These are phyloP conservation scores for Enteromius afrohamiltoni DNA, from an alignment of 2,797 vertebrate genomes.

Conservation along the genomic window DNA sequence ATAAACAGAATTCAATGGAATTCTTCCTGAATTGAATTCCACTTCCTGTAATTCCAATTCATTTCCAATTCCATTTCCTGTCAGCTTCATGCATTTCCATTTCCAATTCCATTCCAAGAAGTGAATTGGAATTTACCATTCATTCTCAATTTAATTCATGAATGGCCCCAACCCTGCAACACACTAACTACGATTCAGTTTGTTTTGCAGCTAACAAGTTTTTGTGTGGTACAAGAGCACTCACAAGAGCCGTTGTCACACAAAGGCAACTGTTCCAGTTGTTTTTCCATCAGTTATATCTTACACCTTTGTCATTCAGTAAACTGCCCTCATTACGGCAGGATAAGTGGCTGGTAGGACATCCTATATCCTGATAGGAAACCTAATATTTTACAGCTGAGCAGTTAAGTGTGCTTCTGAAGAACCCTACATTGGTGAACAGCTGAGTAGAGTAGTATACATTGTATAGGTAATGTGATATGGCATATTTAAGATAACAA, in stretches of 20 bases:
- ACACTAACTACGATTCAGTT: neutral
- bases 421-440: neutral
- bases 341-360: neutral
- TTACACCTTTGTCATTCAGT: conserved; percentile 8
- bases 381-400: conserved; percentile 27
- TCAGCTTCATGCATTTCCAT: too few relatives aligned
- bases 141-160: too few relatives aligned
- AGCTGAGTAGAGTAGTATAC: neutral
- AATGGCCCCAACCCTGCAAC: too few relatives aligned
- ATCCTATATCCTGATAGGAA: conserved; percentile 2
- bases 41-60: too few relatives aligned
- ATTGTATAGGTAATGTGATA: neutral
- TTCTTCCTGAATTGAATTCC: too few relatives aligned
- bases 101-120: too few relatives aligned
- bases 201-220: neutral
- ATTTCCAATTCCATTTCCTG: too few relatives aligned
- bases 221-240: neutral
- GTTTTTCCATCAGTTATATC: conserved; percentile 3
- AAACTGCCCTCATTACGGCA: neutral
- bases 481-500: neutral
- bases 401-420: conserved; percentile 9
- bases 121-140: too few relatives aligned
- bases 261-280: neutral
- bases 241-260: conserved; percentile 5
- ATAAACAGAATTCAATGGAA: too few relatives aligned